These are phyloP conservation scores for Alosa alosa DNA, from an alignment of 2,113 vertebrate species.

Conservation along the genomic window DNA sequence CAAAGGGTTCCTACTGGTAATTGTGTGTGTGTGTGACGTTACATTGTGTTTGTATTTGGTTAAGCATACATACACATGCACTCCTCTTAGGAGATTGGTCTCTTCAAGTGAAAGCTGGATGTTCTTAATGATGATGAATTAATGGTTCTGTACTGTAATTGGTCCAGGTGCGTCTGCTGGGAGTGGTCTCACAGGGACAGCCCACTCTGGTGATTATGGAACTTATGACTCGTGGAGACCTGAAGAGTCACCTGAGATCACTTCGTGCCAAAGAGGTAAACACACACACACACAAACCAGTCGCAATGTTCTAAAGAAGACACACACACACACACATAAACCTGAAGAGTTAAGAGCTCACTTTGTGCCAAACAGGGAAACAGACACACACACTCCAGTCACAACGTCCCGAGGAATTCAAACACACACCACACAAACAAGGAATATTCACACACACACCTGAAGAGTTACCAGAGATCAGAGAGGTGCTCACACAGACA, in stretches of 20 bases:
- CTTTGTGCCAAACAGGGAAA: slow-evolving; percentile 65
- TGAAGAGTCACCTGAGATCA: slow-evolving; percentile 94
- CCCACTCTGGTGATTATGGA: slow-evolving; percentile 99
- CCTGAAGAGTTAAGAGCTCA: background rate
- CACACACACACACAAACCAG: background rate
- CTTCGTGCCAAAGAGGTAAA: slow-evolving; percentile 86
- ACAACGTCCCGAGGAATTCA: no score
- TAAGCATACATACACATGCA: background rate
- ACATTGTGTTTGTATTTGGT: background rate
- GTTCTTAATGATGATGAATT: background rate
- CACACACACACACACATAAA: background rate
- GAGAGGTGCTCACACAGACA: slow-evolving; percentile 70
- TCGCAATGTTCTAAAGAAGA: background rate
- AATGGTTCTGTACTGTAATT: slow-evolving; percentile 38
- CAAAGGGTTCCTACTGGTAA: no score
- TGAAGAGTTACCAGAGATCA: slow-evolving; percentile 58
- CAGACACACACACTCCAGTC: background rate
- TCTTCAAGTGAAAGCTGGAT: background rate
- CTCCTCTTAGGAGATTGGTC: background rate
- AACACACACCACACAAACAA: no score
- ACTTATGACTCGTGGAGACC: slow-evolving; percentile 94
- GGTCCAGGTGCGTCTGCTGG: slow-evolving; percentile 88
- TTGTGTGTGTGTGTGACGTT: no score
- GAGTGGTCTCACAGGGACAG: slow-evolving; percentile 97
- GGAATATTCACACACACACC: slow-evolving; percentile 54